A percentile compares a stretch with the other conserved stretches of the same genome.
These are phyloP conservation scores for Tichodroma muraria DNA, from an alignment of 2,113 vertebrate species.

Conservation along the genomic window DNA sequence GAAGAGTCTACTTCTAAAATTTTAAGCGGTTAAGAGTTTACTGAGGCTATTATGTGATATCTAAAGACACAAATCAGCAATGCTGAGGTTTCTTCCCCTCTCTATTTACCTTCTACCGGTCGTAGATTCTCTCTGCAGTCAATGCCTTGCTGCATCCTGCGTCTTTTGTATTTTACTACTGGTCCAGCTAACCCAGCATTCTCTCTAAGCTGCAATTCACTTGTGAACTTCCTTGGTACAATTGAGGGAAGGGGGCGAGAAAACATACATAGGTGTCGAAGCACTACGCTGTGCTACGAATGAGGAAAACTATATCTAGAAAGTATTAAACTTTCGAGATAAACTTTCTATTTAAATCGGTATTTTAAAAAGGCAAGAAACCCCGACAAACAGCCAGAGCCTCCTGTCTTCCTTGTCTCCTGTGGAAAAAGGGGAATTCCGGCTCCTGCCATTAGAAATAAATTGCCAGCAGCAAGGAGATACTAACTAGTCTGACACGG, in stretches of 20 bases:
- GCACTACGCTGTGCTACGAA: neutral
- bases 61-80: neutral
- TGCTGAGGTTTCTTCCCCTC: neutral
- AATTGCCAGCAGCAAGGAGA: constrained; percentile 31
- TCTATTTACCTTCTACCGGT: neutral
- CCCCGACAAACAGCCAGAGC: neutral
- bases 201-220: neutral
- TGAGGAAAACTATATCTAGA: neutral
- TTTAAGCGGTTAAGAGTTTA: neutral
- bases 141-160: neutral
- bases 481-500: constrained; percentile 48
- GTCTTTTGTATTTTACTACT: neutral
- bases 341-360: no score
- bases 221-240: neutral
- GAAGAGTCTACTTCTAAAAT: neutral
- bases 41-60: neutral
- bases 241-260: neutral
- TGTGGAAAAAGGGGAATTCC: constrained; percentile 48
- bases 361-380: neutral
- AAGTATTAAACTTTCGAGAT: neutral
- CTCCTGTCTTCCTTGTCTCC: neutral
- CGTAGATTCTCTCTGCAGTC: neutral
- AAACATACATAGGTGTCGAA: neutral
- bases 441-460: constrained; percentile 1
- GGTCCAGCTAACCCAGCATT: neutral